phyloP scores from a whole-genome alignment of 2,888 invertebrate genomes.

The Dryadula phaetusa region DNA sequence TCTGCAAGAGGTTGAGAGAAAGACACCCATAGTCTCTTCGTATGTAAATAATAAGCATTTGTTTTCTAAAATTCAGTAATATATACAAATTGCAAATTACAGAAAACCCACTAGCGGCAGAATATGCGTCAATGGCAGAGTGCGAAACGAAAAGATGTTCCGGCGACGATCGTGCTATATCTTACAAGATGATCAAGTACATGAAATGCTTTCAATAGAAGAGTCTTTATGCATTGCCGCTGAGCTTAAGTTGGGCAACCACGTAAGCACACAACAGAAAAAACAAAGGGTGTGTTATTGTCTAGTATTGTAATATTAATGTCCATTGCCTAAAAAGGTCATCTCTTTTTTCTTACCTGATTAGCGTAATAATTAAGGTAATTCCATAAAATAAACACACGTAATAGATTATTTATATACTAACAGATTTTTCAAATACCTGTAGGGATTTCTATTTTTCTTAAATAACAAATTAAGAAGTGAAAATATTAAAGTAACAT shows the following conservation, averaged over 20 bases:
- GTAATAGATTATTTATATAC: no score
- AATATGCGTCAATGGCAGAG: constrained; percentile 88
- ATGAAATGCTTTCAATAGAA: constrained; percentile 91
- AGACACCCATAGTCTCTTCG: no score
- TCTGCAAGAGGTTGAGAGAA: no score
- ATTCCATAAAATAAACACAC: no score
- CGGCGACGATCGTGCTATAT: constrained; percentile 93
- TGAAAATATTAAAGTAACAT: no score
- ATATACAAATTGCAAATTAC: constrained; percentile 47
- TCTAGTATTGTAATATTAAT: background rate
- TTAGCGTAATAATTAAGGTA: no score
- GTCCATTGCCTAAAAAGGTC: no score
- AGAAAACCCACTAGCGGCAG: constrained; percentile 85
- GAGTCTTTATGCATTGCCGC: constrained; percentile 95
- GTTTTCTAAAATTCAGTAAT: background rate
- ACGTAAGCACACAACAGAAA: constrained; percentile 86
- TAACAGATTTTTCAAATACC: no score
- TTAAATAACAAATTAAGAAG: no score
- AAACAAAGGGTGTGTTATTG: constrained; percentile 82
- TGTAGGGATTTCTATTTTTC: no score
- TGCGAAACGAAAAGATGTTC: constrained; percentile 87
- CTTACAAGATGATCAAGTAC: constrained; percentile 93
- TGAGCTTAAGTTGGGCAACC: constrained; percentile 91
- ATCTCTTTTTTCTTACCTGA: no score
- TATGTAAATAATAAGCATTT: no score